A percentile compares a stretch with the other conserved stretches of the same genome.
These are phyloP conservation scores for Volucella bombylans DNA, from an alignment of 2,888 invertebrate species.

Conservation along the genomic window DNA sequence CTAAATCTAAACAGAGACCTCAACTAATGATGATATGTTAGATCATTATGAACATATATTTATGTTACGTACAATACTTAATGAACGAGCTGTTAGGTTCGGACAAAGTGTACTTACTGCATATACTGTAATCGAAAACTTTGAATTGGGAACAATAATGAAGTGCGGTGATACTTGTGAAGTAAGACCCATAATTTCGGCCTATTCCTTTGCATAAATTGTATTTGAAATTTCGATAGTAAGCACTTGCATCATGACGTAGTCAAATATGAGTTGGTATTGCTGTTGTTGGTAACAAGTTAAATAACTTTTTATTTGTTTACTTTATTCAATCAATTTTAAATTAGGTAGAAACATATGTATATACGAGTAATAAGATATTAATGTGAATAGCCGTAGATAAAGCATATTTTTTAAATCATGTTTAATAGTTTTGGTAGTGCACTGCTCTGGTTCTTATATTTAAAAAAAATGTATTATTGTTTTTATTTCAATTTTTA, in stretches of 20 bases:
- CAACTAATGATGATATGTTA: conserved; percentile 59
- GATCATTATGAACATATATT: conserved; percentile 69
- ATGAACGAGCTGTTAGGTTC: conserved; percentile 56
- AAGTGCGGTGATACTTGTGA: conserved; percentile 69
- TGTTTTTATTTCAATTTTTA: too few relatives aligned
- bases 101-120: conserved; percentile 54
- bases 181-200: conserved; percentile 69
- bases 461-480: too few relatives aligned
- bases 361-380: too few relatives aligned
- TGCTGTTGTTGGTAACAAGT: conserved; percentile 16
- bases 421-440: too few relatives aligned
- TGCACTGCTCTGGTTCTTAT: too few relatives aligned
- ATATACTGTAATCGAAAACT: conserved; percentile 71
- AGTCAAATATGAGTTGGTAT: conserved; percentile 21
- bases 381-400: too few relatives aligned
- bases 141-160: conserved; percentile 67
- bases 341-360: too few relatives aligned
- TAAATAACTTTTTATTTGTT: neutral
- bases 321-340: too few relatives aligned
- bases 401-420: too few relatives aligned
- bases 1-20: conserved; percentile 62
- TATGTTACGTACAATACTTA: too few relatives aligned
- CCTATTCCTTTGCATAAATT: conserved; percentile 67
- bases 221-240: conserved; percentile 9
- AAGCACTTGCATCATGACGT: conserved; percentile 34